Evolutionary conservation across 2,113 vertebrate genomes (phyloP).

Genomic region (Morone saxatilis): DNA sequence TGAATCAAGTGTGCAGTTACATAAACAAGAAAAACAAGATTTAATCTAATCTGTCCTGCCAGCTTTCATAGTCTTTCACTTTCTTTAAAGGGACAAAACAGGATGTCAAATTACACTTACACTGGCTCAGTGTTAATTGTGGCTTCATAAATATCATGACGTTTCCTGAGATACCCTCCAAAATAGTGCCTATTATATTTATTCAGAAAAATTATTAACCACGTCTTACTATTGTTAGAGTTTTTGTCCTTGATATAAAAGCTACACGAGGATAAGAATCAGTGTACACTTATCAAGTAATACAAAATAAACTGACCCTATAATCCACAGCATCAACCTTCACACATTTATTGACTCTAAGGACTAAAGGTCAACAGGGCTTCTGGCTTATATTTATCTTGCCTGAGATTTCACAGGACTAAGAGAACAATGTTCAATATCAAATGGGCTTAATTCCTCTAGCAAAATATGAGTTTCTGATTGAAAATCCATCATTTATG

Average conservation of each 20-base stretch:
- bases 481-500: conserved; percentile 69
- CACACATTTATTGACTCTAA: conserved; percentile 11
- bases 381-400: conserved; percentile 26
- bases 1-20: conserved; percentile 27
- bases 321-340: conserved; percentile 19
- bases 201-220: not conserved
- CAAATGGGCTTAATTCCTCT: conserved; percentile 29
- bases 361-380: conserved; percentile 6
- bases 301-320: not conserved
- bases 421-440: conserved; percentile 11
- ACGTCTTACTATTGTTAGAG: not conserved
- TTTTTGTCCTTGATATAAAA: not conserved
- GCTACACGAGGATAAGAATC: not conserved
- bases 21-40: conserved; percentile 49
- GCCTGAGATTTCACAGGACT: conserved; percentile 25
- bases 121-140: not conserved
- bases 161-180: not conserved
- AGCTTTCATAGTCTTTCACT: not conserved
- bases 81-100: conserved; percentile 10
- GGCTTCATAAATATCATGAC: not conserved
- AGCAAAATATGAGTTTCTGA: conserved; percentile 54
- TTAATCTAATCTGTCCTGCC: conserved; percentile 10
- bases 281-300: not conserved
- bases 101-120: not conserved
- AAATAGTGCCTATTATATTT: no score